Percentiles rank a stretch among this genome's conserved stretches.
Conservation (phyloP, 1,140 invertebrate species). For the Acromyrmex heyeri region DNA sequence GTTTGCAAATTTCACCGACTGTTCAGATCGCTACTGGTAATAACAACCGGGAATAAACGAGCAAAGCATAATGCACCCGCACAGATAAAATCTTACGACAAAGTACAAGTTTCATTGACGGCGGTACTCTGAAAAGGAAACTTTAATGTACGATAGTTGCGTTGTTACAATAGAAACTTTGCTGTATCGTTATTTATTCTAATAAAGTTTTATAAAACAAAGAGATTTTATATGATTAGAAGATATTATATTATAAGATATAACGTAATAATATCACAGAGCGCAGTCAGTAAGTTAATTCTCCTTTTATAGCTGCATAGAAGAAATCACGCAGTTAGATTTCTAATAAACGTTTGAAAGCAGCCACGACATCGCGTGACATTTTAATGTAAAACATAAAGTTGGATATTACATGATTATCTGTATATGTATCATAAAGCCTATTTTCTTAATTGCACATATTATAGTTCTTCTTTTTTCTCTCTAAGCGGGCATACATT, state of each 20-base stretch:
- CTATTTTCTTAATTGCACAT: conserved; percentile 10
- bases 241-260: not conserved
- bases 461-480: not conserved
- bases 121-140: not conserved
- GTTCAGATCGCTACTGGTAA: conserved; percentile 79
- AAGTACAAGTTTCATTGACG: not conserved
- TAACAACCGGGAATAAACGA: conserved; percentile 47
- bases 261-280: no score
- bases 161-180: not conserved
- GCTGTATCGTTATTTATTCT: not conserved
- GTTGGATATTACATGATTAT: conserved; percentile 42
- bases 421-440: conserved; percentile 8
- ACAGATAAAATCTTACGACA: conserved; percentile 12
- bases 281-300: not conserved
- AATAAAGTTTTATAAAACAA: not conserved
- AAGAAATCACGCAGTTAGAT: conserved; percentile 1
- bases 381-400: conserved; percentile 18
- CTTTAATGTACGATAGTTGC: not conserved
- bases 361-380: conserved; percentile 20
- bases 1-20: conserved; percentile 86
- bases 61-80: conserved; percentile 13
- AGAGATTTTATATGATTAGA: not conserved
- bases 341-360: conserved; percentile 21
- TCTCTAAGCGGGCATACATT: not conserved
- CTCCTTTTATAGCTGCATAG: not conserved